Conservation (phyloP, 2,888 invertebrate genomes). For the Griposia aprilina region DNA sequence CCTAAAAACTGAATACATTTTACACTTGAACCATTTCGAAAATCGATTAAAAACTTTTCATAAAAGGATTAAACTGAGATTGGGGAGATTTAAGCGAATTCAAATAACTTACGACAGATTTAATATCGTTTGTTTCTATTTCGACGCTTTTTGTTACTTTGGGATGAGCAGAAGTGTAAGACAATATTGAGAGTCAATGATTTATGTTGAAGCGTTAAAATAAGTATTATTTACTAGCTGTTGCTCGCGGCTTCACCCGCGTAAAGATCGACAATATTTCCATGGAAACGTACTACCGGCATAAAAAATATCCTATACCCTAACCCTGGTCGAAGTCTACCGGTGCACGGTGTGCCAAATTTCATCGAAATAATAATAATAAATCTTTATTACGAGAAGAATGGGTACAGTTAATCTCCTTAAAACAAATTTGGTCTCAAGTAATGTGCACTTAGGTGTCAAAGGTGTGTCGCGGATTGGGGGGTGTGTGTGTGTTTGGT, state of each 20-base stretch:
- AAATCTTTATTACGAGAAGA: no score
- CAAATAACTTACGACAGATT: slow-evolving; percentile 36
- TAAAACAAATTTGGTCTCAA: no score
- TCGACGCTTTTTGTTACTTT: slow-evolving; percentile 9
- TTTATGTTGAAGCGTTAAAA: background rate
- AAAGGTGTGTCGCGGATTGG: no score
- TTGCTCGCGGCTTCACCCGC: no score
- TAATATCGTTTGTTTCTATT: slow-evolving; percentile 29
- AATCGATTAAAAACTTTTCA: slow-evolving; percentile 62
- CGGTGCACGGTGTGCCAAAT: no score
- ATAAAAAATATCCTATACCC: background rate
- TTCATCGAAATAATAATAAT: no score
- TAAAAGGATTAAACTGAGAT: slow-evolving; percentile 60
- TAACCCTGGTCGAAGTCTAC: background rate
- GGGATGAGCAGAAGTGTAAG: background rate
- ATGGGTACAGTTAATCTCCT: no score
- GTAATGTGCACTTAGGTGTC: no score
- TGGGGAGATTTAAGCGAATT: slow-evolving; percentile 32
- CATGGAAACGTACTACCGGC: background rate
- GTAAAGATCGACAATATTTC: background rate
- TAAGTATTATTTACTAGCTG: background rate
- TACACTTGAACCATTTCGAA: slow-evolving; percentile 29
- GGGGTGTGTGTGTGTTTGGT: no score
- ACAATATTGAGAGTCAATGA: background rate
- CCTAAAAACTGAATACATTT: slow-evolving; percentile 37